A percentile compares a stretch with the other conserved stretches of the same genome.
phyloP scores from a whole-genome alignment of 2,888 invertebrate species.

The Napeogenes inachia region DNA sequence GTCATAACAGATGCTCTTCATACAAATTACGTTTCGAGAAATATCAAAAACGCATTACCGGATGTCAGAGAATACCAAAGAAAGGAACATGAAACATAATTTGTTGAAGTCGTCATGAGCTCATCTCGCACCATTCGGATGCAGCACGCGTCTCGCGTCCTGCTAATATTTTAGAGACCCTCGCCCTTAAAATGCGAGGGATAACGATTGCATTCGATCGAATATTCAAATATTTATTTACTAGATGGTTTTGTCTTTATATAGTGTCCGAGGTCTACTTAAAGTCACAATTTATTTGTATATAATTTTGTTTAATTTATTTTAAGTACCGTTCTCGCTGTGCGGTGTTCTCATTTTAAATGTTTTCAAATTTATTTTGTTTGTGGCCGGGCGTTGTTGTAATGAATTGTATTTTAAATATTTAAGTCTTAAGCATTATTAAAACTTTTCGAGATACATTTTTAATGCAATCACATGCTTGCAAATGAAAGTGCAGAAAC shows the following conservation, averaged over 20 bases:
- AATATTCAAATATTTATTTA: conserved; percentile 16
- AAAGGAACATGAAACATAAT: conserved; percentile 21
- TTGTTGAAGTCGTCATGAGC: conserved; percentile 8
- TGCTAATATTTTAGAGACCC: conserved; percentile 27
- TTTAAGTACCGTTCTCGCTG: not conserved
- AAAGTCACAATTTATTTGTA: not conserved
- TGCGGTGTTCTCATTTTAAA: no score
- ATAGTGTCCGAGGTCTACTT: not conserved
- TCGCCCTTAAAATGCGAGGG: conserved; percentile 27
- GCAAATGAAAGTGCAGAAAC: conserved; percentile 11
- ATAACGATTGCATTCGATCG: conserved; percentile 15
- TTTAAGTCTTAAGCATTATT: not conserved
- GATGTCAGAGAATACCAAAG: conserved; percentile 11
- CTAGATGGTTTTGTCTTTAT: conserved; percentile 17
- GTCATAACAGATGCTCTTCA: conserved; percentile 20
- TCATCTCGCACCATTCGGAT: conserved; percentile 28
- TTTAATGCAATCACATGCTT: conserved; percentile 5
- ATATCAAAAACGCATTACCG: conserved; percentile 31
- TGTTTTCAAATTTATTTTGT: no score
- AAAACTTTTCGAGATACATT: not conserved
- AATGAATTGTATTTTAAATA: not conserved
- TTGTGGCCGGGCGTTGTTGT: not conserved
- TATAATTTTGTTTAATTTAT: not conserved
- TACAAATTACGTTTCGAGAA: conserved; percentile 16
- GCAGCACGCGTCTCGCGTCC: conserved; percentile 20